Percentiles rank a stretch among this genome's conserved stretches.
These are phyloP conservation scores for Tor tambroides DNA, from an alignment of 2,113 vertebrate genomes.

Conservation along the genomic window DNA sequence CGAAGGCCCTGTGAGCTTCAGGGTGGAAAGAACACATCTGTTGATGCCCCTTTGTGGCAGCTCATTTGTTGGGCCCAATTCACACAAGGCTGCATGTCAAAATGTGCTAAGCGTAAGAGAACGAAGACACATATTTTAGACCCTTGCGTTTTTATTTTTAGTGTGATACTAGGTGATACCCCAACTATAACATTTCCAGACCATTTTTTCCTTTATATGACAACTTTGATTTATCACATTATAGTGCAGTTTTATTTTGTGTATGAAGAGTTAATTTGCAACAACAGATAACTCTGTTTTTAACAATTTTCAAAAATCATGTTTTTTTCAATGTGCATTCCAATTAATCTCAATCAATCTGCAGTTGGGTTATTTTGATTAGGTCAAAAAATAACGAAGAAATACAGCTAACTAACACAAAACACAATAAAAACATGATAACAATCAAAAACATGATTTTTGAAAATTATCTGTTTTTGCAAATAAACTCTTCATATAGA, in stretches of 20 bases:
- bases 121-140: neutral
- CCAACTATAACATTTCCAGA: neutral
- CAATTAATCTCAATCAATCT: no score
- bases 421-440: no score
- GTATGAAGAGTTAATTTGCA: neutral
- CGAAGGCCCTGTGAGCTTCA: conserved; percentile 6
- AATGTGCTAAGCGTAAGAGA: neutral
- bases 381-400: no score
- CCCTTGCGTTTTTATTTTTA: neutral
- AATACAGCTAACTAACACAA: no score
- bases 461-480: no score
- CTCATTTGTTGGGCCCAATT: conserved; percentile 30
- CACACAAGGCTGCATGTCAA: conserved; percentile 16
- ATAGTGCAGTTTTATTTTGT: neutral
- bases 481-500: no score
- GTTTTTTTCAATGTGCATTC: no score
- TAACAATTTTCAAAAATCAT: no score
- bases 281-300: no score
- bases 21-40: conserved; percentile 26
- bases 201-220: neutral
- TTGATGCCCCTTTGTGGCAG: conserved; percentile 20
- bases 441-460: no score
- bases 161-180: no score
- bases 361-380: no score
- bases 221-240: neutral